Conservation (phyloP, 2,113 vertebrate species). For the Prionailurus viverrinus region DNA sequence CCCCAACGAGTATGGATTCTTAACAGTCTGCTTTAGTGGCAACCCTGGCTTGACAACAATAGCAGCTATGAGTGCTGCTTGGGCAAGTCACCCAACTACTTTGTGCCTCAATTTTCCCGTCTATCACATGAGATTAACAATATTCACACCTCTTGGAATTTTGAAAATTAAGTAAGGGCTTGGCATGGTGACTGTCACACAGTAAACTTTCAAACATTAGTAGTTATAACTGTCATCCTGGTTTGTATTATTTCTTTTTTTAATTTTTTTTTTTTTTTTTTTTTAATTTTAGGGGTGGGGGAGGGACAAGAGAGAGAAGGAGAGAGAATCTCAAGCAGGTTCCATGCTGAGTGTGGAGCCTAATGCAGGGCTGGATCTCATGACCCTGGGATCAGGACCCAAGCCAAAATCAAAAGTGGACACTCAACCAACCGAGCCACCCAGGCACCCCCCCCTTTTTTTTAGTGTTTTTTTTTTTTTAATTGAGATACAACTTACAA, state of each 20-base stretch:
- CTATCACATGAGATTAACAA: background rate
- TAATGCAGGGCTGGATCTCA: no score
- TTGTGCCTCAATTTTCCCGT: background rate
- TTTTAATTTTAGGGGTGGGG: no score
- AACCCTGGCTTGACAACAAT: slow-evolving; percentile 16
- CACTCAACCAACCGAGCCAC: no score
- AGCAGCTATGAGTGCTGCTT: background rate
- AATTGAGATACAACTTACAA: background rate
- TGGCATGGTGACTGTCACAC: background rate
- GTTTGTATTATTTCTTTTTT: slow-evolving; percentile 7
- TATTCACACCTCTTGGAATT: background rate
- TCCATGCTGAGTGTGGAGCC: no score
- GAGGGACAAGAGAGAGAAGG: no score
- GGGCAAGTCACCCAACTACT: background rate
- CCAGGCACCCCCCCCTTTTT: no score
- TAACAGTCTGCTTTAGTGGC: background rate
- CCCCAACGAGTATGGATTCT: background rate
- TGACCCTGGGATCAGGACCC: no score
- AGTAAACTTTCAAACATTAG: slow-evolving; percentile 19
- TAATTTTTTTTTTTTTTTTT: no score
- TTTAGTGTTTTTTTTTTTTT: background rate
- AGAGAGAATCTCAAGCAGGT: no score
- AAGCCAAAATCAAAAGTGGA: no score
- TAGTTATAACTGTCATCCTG: background rate
- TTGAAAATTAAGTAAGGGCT: background rate